These are phyloP conservation scores for Malaclemys terrapin DNA, from an alignment of 2,113 vertebrate genomes.

Conservation along the genomic window DNA sequence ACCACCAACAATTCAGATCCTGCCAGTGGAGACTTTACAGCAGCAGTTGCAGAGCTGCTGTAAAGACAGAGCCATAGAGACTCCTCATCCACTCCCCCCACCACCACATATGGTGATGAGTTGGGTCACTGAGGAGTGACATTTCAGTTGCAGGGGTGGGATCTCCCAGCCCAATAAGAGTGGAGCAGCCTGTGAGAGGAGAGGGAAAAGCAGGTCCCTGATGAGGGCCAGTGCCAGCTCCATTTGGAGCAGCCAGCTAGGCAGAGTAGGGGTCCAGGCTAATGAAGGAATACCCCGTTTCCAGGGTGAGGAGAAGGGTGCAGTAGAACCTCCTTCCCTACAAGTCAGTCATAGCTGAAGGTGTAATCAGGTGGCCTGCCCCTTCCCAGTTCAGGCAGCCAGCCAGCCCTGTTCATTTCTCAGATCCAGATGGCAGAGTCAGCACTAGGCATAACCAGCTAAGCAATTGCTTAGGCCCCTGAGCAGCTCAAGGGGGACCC, in stretches of 20 bases:
- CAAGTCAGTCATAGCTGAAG: neutral
- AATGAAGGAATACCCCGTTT: neutral
- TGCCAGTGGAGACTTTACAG: too few relatives aligned
- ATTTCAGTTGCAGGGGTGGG: neutral
- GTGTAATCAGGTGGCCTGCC: neutral
- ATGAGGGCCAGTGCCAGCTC: neutral
- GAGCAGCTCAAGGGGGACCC: neutral
- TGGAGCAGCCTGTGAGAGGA: neutral
- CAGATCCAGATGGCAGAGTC: neutral
- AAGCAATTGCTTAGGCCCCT: neutral
- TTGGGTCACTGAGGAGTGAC: neutral
- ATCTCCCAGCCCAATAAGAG: neutral
- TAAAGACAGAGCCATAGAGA: neutral
- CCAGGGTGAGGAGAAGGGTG: neutral
- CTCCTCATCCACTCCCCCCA: too few relatives aligned
- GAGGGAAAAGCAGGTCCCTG: neutral
- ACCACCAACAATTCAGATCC: neutral
- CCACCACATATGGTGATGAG: too few relatives aligned
- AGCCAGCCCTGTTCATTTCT: neutral
- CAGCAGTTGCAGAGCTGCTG: neutral
- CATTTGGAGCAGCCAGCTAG: neutral
- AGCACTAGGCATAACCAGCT: neutral
- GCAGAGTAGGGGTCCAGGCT: neutral
- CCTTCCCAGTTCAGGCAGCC: neutral
- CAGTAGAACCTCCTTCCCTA: neutral